Evolutionary conservation across 2,888 invertebrate genomes (phyloP).

Genomic region (Eubasilissa splendida): DNA sequence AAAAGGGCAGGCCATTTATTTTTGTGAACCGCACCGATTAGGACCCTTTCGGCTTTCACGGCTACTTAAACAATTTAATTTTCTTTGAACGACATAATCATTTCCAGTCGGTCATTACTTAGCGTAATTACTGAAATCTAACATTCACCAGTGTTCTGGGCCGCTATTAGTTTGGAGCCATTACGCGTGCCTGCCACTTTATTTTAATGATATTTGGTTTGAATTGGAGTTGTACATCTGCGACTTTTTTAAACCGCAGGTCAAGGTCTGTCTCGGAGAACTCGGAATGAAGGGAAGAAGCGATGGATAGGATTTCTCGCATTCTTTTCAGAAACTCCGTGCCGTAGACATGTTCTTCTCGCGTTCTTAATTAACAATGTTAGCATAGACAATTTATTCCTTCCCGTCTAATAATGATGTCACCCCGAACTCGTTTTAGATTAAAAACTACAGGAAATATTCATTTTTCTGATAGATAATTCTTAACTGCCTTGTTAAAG

Average conservation of each 20-base stretch:
- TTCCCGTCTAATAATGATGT: too few relatives aligned
- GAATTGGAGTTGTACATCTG: not conserved
- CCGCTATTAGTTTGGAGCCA: slow-evolving; percentile 18
- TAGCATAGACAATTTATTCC: too few relatives aligned
- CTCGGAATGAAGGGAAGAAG: not conserved
- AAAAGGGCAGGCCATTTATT: slow-evolving; percentile 6
- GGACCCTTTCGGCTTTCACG: slow-evolving; percentile 16
- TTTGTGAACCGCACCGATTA: slow-evolving; percentile 16
- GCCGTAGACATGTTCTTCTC: too few relatives aligned
- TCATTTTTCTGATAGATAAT: too few relatives aligned
- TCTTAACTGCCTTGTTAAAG: too few relatives aligned
- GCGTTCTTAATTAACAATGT: too few relatives aligned
- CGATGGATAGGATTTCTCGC: too few relatives aligned
- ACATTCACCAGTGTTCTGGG: not conserved
- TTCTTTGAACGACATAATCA: slow-evolving; percentile 35
- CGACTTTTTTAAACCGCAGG: slow-evolving; percentile 9
- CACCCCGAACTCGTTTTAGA: too few relatives aligned
- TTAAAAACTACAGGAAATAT: too few relatives aligned
- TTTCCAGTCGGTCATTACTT: slow-evolving; percentile 34
- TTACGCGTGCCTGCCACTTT: slow-evolving; percentile 12
- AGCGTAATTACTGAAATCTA: slow-evolving; percentile 23
- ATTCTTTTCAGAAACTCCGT: too few relatives aligned
- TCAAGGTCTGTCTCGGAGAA: not conserved
- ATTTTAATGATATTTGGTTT: slow-evolving; percentile 31
- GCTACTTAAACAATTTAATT: slow-evolving; percentile 33